phyloP scores from a whole-genome alignment of 2,888 invertebrate genomes.

The Eudemis profundana region DNA sequence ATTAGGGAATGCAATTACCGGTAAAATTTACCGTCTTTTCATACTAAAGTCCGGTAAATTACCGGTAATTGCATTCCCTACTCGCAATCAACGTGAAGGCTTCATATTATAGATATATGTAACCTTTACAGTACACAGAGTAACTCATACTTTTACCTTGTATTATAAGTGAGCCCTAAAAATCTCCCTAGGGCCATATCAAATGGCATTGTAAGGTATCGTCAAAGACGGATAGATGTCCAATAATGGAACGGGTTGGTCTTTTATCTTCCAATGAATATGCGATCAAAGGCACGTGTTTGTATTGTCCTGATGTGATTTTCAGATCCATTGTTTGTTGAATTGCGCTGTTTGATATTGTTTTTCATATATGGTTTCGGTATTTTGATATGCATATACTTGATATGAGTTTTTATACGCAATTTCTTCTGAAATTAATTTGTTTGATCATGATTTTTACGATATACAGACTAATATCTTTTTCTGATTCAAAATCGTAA shows the following conservation, averaged over 20 bases:
- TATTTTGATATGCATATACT: too few species aligned
- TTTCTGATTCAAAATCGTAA: too few species aligned
- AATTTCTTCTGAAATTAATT: too few species aligned
- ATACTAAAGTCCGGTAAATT: too few species aligned
- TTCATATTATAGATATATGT: background rate
- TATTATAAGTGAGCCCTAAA: conserved; percentile 1
- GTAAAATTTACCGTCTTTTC: too few species aligned
- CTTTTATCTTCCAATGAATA: conserved; percentile 44
- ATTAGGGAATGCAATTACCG: too few species aligned
- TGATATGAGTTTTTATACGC: too few species aligned
- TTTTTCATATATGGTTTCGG: too few species aligned
- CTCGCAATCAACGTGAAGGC: too few species aligned
- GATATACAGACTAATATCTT: too few species aligned
- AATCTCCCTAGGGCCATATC: conserved; percentile 6
- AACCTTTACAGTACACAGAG: background rate
- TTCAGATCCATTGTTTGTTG: conserved; percentile 24
- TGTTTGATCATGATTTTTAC: too few species aligned
- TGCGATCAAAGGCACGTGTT: conserved; percentile 38
- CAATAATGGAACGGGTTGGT: conserved; percentile 36
- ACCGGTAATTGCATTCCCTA: too few species aligned
- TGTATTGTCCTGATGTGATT: conserved; percentile 34
- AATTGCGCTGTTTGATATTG: conserved; percentile 31
- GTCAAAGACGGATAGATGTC: conserved; percentile 27
- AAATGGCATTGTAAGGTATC: conserved; percentile 26
- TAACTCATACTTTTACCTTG: conserved; percentile 1